Evolutionary conservation across 1,140 invertebrate genomes (phyloP).

Genomic region (Planococcus citri): DNA sequence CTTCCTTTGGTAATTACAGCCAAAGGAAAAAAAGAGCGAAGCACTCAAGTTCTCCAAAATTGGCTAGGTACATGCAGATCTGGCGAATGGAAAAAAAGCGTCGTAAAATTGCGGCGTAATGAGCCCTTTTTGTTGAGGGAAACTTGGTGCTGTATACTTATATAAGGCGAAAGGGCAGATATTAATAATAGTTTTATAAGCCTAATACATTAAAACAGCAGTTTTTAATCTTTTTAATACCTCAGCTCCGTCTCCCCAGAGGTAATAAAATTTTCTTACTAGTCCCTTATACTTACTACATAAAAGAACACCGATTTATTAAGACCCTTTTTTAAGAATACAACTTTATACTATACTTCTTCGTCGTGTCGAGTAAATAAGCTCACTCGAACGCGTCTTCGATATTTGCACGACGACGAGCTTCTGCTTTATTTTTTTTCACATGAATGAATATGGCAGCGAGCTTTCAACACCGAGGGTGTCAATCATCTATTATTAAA

Average conservation of each 20-base stretch:
- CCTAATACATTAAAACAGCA: neutral
- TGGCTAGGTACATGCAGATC: too few relatives aligned
- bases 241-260: neutral
- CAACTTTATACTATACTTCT: neutral
- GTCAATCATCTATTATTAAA: neutral
- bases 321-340: neutral
- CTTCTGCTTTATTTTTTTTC: neutral
- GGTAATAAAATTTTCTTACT: neutral
- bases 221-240: conserved; percentile 8
- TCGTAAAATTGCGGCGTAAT: too few relatives aligned
- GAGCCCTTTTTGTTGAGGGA: too few relatives aligned
- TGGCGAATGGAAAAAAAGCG: too few relatives aligned
- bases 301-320: neutral
- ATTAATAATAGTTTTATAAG: neutral
- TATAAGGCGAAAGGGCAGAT: neutral
- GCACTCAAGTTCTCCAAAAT: too few relatives aligned
- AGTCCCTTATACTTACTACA: neutral
- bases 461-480: neutral
- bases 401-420: neutral
- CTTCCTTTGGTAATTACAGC: too few relatives aligned
- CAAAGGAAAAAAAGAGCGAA: too few relatives aligned
- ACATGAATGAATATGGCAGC: neutral
- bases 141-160: too few relatives aligned
- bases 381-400: neutral
- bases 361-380: neutral